Conservation (phyloP, 1,140 invertebrate genomes). For the Hyposmocoma kahamanoa region DNA sequence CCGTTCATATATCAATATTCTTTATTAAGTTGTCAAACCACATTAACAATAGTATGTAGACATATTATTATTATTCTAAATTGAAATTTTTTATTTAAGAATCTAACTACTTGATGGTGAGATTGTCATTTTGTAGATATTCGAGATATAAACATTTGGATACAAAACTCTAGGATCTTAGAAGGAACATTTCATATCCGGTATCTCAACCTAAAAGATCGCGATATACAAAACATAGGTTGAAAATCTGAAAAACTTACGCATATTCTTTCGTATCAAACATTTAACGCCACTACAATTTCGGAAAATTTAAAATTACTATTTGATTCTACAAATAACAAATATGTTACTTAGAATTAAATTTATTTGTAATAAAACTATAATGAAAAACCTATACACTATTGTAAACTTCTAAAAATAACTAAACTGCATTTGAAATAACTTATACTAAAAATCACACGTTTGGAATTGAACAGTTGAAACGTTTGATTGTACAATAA, state of each 20-base stretch:
- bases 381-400: not conserved
- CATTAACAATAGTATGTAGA: conserved; percentile 40
- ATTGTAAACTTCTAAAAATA: not conserved
- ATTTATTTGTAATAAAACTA: not conserved
- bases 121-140: conserved; percentile 18
- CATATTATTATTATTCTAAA: conserved; percentile 46
- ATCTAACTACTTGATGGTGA: conserved; percentile 47
- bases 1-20: not conserved
- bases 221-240: too few relatives aligned
- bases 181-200: too few relatives aligned
- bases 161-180: conserved; percentile 16
- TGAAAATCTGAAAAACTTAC: too few relatives aligned
- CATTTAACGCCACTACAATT: too few relatives aligned
- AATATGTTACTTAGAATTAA: conserved; percentile 3
- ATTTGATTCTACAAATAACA: conserved; percentile 11
- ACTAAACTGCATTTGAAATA: not conserved
- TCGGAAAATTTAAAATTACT: conserved; percentile 9
- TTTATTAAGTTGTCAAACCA: conserved; percentile 18
- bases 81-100: conserved; percentile 34
- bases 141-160: conserved; percentile 2
- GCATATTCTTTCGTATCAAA: conserved; percentile 2
- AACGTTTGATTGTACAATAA: too few relatives aligned
- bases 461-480: too few relatives aligned
- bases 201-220: too few relatives aligned
- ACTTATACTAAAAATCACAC: too few relatives aligned